Evolutionary conservation across 2,113 vertebrate genomes (phyloP).

Genomic region (Phodopus roborovskii): DNA sequence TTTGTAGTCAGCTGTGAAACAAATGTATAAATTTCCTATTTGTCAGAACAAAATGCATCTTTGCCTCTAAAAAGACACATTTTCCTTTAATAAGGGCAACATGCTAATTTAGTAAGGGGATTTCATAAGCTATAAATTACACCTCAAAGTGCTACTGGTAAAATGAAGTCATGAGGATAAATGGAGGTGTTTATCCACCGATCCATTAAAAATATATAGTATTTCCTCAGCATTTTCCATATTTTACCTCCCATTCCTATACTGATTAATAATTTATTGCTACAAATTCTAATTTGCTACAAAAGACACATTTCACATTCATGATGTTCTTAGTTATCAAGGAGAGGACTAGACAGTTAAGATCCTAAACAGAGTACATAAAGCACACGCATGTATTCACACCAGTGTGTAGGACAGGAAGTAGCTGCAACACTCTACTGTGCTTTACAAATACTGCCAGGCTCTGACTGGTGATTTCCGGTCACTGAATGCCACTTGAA

Average conservation of each 20-base stretch:
- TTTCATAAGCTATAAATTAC: constrained; percentile 50
- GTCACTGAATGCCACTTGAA: not conserved
- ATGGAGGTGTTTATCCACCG: constrained; percentile 8
- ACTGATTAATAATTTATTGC: not conserved
- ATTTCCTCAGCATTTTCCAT: not conserved
- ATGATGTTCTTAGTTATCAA: not conserved
- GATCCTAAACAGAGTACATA: not conserved
- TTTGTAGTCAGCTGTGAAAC: constrained; percentile 44
- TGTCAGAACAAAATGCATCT: constrained; percentile 54
- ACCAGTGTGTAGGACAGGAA: not conserved
- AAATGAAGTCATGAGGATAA: constrained; percentile 55
- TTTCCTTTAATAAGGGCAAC: constrained; percentile 43
- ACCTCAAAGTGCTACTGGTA: constrained; percentile 35
- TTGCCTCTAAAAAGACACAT: constrained; percentile 36
- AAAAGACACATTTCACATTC: constrained; percentile 33
- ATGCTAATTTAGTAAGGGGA: not conserved
- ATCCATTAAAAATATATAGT: constrained; percentile 15
- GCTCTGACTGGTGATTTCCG: not conserved
- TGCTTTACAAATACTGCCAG: not conserved
- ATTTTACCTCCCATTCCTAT: constrained; percentile 26
- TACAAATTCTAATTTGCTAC: constrained; percentile 31
- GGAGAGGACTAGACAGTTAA: not conserved
- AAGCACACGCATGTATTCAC: fast-evolving
- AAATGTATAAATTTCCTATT: constrained; percentile 50
- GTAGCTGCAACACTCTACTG: not conserved